phyloP scores from a whole-genome alignment of 2,113 vertebrate genomes.

The Myrmophylax atrothorax region DNA sequence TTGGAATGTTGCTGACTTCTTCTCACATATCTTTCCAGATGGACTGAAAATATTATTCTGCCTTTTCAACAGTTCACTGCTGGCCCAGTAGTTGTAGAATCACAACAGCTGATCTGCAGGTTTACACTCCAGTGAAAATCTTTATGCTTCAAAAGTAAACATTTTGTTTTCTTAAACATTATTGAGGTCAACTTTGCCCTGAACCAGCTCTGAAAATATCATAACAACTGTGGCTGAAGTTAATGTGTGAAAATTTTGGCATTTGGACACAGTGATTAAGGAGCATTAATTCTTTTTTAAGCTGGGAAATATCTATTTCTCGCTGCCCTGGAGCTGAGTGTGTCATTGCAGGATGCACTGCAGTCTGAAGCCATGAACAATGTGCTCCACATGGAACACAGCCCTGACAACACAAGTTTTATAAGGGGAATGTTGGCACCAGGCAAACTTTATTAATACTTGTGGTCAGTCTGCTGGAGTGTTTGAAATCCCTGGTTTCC shows the following conservation, averaged over 20 bases:
- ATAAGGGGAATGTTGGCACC: neutral
- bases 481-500: constrained; percentile 39
- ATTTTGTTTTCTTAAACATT: neutral
- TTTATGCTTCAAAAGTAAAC: neutral
- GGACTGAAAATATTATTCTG: neutral
- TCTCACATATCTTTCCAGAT: neutral
- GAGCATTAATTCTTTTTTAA: neutral
- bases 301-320: neutral
- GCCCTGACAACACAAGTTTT: neutral
- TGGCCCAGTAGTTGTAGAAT: neutral
- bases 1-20: neutral
- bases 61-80: neutral
- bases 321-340: neutral
- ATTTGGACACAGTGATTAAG: neutral
- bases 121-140: neutral
- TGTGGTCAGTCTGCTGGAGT: neutral
- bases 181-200: neutral
- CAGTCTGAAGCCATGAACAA: rapidly evolving
- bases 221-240: neutral
- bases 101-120: neutral
- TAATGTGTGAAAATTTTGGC: neutral
- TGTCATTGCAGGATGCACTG: neutral
- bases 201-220: neutral
- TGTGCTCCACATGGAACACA: neutral
- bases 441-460: neutral